A percentile compares a stretch with the other conserved stretches of the same genome.
phyloP scores from a whole-genome alignment of 2,113 vertebrate species.

The Osmerus mordax region DNA sequence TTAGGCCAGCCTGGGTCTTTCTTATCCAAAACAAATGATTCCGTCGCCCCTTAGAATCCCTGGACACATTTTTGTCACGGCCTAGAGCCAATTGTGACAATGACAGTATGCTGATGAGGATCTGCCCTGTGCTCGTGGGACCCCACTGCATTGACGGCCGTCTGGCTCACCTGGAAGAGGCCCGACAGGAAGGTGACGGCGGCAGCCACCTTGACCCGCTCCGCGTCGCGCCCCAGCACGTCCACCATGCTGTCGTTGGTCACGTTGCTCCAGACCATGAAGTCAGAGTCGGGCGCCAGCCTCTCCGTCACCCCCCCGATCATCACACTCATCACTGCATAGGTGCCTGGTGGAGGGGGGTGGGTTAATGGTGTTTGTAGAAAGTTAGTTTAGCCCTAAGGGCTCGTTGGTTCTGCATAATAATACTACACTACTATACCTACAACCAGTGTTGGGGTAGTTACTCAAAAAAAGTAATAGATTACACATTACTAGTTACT shows the following conservation, averaged over 20 bases:
- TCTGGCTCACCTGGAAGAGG: constrained; percentile 81
- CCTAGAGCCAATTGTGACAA: too few relatives aligned
- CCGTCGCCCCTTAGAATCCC: too few relatives aligned
- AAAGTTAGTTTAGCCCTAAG: not conserved
- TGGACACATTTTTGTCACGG: too few relatives aligned
- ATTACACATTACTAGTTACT: too few relatives aligned
- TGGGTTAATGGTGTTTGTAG: not conserved
- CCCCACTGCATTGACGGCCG: too few relatives aligned
- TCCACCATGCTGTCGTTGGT: constrained; percentile 61
- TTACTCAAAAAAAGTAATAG: too few relatives aligned
- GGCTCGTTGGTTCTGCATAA: not conserved
- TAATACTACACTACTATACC: too few relatives aligned
- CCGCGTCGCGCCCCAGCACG: constrained; percentile 40
- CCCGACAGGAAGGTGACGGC: constrained; percentile 83
- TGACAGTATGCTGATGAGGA: too few relatives aligned
- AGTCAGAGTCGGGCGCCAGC: constrained; percentile 73
- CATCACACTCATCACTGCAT: constrained; percentile 94
- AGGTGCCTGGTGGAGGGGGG: constrained; percentile 77
- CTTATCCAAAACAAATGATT: too few relatives aligned
- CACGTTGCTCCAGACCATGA: constrained; percentile 53
- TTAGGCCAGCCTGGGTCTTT: too few relatives aligned
- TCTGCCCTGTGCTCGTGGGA: too few relatives aligned
- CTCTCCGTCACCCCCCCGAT: constrained; percentile 86
- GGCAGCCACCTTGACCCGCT: constrained; percentile 79
- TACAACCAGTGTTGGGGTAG: too few relatives aligned